These are phyloP conservation scores for Aspidapion aeneum DNA, from an alignment of 2,888 invertebrate species.

Conservation along the genomic window DNA sequence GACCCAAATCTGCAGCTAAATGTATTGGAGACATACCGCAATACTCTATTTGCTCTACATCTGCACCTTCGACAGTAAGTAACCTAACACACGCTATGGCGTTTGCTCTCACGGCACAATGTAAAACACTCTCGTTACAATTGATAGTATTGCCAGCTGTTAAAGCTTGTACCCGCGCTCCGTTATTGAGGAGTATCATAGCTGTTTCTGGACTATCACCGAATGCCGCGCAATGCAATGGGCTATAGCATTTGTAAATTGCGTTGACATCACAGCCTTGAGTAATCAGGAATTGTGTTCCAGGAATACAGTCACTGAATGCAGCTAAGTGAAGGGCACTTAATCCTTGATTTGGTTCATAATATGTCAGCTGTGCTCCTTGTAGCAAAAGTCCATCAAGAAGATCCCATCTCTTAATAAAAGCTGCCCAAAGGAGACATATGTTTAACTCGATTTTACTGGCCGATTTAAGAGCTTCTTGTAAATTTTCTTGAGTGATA, in stretches of 20 bases:
- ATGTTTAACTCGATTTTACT: constrained; percentile 68
- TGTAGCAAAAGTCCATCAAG: constrained; percentile 59
- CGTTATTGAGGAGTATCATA: constrained; percentile 69
- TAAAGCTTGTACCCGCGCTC: constrained; percentile 63
- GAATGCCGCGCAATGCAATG: constrained; percentile 87
- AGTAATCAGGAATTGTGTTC: constrained; percentile 64
- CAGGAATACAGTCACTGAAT: constrained; percentile 72
- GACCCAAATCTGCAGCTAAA: constrained; percentile 75
- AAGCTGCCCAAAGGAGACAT: constrained; percentile 70
- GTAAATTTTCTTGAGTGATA: constrained; percentile 56
- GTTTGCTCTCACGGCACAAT: constrained; percentile 83
- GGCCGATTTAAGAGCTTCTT: constrained; percentile 52
- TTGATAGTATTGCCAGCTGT: constrained; percentile 56
- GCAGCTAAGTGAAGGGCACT: constrained; percentile 74
- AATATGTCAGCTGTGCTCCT: constrained; percentile 71
- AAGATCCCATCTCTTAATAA: constrained; percentile 65
- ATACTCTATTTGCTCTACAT: constrained; percentile 70
- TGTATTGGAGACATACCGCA: constrained; percentile 79
- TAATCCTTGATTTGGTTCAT: constrained; percentile 67
- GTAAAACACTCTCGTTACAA: constrained; percentile 74
- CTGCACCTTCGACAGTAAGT: constrained; percentile 71
- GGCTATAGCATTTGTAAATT: constrained; percentile 69
- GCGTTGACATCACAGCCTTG: constrained; percentile 68
- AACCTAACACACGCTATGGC: constrained; percentile 75
- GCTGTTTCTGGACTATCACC: constrained; percentile 81